Base-by-base conservation (phyloP, 2,888 invertebrate species). In the Drosophila hamatofila region DNA sequence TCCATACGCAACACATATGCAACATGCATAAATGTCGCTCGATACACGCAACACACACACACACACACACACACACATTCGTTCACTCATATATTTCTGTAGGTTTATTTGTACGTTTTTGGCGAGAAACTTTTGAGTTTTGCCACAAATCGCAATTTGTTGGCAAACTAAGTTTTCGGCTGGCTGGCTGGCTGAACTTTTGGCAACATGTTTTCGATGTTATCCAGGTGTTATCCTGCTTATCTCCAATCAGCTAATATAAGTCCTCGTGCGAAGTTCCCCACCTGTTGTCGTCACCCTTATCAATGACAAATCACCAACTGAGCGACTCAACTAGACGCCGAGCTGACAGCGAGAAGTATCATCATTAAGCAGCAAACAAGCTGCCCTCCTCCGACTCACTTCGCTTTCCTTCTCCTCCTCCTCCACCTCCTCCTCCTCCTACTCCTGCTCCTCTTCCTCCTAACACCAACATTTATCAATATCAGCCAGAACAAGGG, bases 221-320 rank as follows among this genome's bases (percentile, higher is more conserved):
- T 55, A 66, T 66, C 66, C 33, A 66, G 57, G 39, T 63, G 66
- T 59, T 67, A 37, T 48, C 49, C 57, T n/a, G 33, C 63, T 71
- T 72, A 59, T 59, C 55, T 51, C 30, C 51, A 71, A 72, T 72
- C 66, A 66, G 60, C 72, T 72, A 72, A 73, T 73, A 73, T 73
- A 61, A 58, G 65, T 64, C 58, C 72, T 61, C 56, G 54, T 55
- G 58, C 35, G 27, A 25, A 41, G 30, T 52, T 16, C 58, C 46
- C 52, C 42, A 73, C 73, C 77, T 73, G 69, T 72, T 72, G 72
- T 57, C 39, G 16, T 41, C n/a, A 48, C 78, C 65, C 78, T 83
- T 82, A 84, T 83, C 74, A 60, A 76, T 84, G 83, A 84, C 83
- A 87, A 84, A 84, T 84, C 80, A 78, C 71, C 74, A 74, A 80